Percentiles rank a stretch among this genome's conserved stretches.
Conservation (phyloP, 2,113 vertebrate species). For the Microcebus griseorufus region DNA sequence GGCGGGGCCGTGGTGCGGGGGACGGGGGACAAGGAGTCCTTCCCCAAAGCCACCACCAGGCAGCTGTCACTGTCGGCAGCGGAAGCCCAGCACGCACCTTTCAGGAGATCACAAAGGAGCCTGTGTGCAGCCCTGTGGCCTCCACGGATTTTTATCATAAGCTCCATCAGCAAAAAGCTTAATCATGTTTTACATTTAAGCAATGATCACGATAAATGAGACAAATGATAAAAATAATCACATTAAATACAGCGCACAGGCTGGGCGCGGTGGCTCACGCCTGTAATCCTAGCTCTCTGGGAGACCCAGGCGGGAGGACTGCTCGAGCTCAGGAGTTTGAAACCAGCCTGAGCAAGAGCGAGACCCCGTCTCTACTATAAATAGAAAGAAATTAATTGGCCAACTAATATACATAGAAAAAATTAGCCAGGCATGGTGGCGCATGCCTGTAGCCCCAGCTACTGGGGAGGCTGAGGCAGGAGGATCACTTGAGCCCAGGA, state of each 20-base stretch:
- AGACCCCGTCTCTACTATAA: too few species aligned
- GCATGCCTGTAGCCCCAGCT: too few species aligned
- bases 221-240: background rate
- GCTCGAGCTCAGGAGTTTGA: too few species aligned
- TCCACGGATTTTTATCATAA: background rate
- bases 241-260: background rate
- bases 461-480: too few species aligned
- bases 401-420: too few species aligned
- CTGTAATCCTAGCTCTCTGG: too few species aligned
- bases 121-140: background rate
- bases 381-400: too few species aligned
- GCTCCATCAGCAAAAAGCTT: background rate
- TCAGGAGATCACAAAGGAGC: background rate
- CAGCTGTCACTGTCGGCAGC: fast-evolving
- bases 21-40: background rate
- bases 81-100: background rate
- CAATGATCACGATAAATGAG: background rate
- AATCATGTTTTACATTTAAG: background rate
- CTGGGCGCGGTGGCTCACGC: too few species aligned
- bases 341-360: too few species aligned
- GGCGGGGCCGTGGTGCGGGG: background rate
- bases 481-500: too few species aligned
- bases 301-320: too few species aligned
- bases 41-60: fast-evolving
- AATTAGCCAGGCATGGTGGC: too few species aligned